Conservation (phyloP, 2,888 invertebrate genomes). For the Agonopterix arenella region DNA sequence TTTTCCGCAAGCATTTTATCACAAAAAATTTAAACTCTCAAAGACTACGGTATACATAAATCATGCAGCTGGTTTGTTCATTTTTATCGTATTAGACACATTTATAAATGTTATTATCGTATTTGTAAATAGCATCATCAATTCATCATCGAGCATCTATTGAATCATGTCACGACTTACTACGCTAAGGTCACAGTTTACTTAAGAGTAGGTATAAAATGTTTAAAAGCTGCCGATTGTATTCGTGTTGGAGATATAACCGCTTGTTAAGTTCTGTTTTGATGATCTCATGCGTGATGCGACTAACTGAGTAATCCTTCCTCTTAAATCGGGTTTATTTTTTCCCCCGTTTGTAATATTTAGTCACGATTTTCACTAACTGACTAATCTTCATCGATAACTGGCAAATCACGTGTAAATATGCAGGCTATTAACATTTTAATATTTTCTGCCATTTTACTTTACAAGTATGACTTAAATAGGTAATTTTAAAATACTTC, state of each 20-base stretch:
- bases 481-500: too few species aligned
- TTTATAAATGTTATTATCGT: neutral
- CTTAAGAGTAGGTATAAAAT: neutral
- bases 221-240: neutral
- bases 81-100: neutral
- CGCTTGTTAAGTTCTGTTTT: slow-evolving; percentile 1
- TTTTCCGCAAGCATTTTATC: too few species aligned
- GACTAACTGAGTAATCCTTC: slow-evolving; percentile 11
- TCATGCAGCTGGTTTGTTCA: neutral
- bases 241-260: neutral
- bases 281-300: slow-evolving; percentile 40
- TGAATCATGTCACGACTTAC: slow-evolving; percentile 6
- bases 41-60: neutral
- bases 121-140: neutral
- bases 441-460: too few species aligned
- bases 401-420: too few species aligned
- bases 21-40: too few species aligned
- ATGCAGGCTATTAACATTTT: too few species aligned
- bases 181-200: slow-evolving; percentile 3
- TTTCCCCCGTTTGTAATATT: slow-evolving; percentile 10
- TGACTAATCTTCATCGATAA: too few species aligned
- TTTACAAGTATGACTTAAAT: too few species aligned
- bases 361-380: too few species aligned
- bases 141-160: slow-evolving; percentile 2
- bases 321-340: slow-evolving; percentile 8